Conservation (phyloP, 2,888 invertebrate species). For the Lamellibrachia satsuma region DNA sequence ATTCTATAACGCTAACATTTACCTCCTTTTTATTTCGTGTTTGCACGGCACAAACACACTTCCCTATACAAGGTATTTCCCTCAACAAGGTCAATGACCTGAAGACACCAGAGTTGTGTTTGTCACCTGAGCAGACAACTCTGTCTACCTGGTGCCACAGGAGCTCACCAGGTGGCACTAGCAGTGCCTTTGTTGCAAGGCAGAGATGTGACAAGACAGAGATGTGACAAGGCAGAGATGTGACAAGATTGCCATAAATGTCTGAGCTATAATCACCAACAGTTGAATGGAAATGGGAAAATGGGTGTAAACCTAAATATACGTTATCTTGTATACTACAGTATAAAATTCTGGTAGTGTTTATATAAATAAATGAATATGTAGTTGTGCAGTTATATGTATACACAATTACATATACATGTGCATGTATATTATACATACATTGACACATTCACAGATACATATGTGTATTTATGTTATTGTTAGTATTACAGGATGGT, state of each 20-base stretch:
- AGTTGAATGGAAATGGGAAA: neutral
- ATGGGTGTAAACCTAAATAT: neutral
- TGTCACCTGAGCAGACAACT: neutral
- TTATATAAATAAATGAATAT: neutral
- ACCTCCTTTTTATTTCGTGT: neutral
- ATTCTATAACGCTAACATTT: neutral
- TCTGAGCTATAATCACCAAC: neutral
- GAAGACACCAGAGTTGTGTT: neutral
- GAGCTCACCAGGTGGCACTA: neutral
- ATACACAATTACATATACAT: neutral
- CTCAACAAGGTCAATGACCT: neutral
- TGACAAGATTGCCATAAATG: neutral
- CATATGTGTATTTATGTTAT: no score
- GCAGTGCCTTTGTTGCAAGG: neutral
- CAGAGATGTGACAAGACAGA: neutral
- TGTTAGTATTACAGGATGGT: neutral
- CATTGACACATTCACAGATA: no score
- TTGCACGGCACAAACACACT: neutral
- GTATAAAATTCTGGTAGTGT: neutral
- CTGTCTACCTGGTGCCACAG: slow-evolving; percentile 9
- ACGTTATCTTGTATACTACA: neutral
- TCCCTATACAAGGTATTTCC: neutral
- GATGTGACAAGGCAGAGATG: neutral
- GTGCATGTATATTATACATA: no score
- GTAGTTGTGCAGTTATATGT: neutral